Base-by-base conservation (phyloP, 2,888 invertebrate species). In the Dryadula phaetusa region DNA sequence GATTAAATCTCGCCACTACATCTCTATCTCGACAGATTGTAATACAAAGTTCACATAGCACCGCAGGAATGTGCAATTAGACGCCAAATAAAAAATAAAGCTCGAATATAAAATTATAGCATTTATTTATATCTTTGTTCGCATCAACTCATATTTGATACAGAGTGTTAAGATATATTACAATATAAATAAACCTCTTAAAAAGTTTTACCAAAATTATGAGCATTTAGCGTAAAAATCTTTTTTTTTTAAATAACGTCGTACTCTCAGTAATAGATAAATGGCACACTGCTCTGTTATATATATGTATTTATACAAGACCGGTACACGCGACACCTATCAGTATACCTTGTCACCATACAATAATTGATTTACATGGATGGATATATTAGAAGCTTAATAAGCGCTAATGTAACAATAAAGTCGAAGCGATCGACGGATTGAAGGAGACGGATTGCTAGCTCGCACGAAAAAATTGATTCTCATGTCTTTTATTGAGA, bases 21-120 rank as follows among this genome's bases (percentile, higher is more conserved):
- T 61, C 60, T 70, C 60, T 49, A 66, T 63, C 53, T 49, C 46
- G 20, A 61, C 42, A 61, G 60, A 64, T 60, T 56, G 46, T 52
- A 42, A 58, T 53, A 61, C 53, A 37, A 54, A 25, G n/a, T 56
- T 40, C 8, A n/a, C 44, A 56, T 72, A 95, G 94, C 94, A 94
- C 94, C 94, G 93, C 94, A 94, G 94, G 94, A 95, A 94, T 94
- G 94, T 93, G 93, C 93, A 92, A 83, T 85, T 82, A 86, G 83
- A 85, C 77, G 81, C 77, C 47, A 69, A 69, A 70, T 61, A 67
- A 71, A 60, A n/a, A 70, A 62, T 60, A 64, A 69, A 73, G 71
- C 68, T 62, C 64, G 18, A 61, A 68, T 61, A 64, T 60, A 66
- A 65, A 69, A 56, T 56, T 56, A 56, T 40, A 37, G 54, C 22